Conservation (phyloP, 2,113 vertebrate genomes). For the Microcebus tavaratra region DNA sequence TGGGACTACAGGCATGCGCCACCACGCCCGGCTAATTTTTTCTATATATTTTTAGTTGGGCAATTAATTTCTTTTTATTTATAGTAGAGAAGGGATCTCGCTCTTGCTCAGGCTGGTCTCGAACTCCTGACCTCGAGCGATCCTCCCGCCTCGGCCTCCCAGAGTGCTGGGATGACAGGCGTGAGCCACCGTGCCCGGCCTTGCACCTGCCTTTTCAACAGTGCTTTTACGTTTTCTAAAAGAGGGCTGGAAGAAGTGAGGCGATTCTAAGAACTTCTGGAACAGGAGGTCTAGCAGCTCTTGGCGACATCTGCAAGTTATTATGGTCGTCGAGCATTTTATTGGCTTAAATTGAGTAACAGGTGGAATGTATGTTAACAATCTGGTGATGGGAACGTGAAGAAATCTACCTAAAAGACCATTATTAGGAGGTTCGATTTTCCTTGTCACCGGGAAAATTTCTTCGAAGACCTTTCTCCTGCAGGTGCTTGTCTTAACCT, state of each 20-base stretch:
- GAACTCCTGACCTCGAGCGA: no score
- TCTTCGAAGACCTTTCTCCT: not conserved
- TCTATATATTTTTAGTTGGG: no score
- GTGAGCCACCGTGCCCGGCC: no score
- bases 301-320: not conserved
- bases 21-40: no score
- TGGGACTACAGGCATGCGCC: no score
- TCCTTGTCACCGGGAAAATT: not conserved
- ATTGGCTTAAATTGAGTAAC: constrained; percentile 30
- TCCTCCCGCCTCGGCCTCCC: no score
- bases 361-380: constrained; percentile 24
- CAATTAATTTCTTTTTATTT: no score
- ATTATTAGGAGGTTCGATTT: not conserved
- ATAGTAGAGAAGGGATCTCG: no score
- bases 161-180: no score
- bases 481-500: not conserved
- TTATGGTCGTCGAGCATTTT: not conserved
- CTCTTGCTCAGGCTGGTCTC: no score
- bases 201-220: not conserved
- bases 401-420: not conserved
- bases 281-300: not conserved
- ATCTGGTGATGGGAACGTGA: not conserved
- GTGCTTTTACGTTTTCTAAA: not conserved
- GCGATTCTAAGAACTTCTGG: not conserved
- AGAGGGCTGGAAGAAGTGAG: not conserved